A percentile compares a stretch with the other conserved stretches of the same genome.
These are phyloP conservation scores for Meiosimyza decipiens DNA, from an alignment of 2,888 invertebrate genomes.

Conservation along the genomic window DNA sequence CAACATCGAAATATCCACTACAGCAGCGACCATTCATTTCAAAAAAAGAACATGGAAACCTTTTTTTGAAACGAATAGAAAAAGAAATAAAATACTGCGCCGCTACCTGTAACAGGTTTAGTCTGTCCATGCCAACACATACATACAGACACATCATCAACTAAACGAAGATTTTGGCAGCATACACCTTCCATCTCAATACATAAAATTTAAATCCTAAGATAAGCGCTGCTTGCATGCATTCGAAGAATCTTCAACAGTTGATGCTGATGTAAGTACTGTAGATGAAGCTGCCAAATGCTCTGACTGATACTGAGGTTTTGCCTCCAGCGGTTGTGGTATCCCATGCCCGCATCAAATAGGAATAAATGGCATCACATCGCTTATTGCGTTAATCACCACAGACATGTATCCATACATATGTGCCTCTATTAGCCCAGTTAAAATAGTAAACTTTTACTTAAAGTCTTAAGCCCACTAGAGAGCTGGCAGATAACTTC, in stretches of 20 bases:
- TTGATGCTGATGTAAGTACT: not conserved
- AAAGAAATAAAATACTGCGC: constrained; percentile 42
- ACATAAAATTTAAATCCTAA: constrained; percentile 22
- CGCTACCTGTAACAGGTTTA: constrained; percentile 64
- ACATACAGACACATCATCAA: not conserved
- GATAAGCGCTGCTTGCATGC: not conserved
- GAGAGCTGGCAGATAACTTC: no score
- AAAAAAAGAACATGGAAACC: constrained; percentile 10
- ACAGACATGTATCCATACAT: no score
- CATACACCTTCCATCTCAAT: not conserved
- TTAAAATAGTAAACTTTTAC: no score
- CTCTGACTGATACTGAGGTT: constrained; percentile 7
- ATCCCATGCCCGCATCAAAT: no score
- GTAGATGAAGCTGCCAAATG: not conserved
- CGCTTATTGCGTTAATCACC: no score
- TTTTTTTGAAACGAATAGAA: constrained; percentile 17
- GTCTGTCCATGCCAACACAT: constrained; percentile 11
- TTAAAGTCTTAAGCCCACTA: no score
- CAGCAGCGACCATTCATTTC: not conserved
- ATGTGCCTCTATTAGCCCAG: no score
- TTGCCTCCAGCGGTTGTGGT: constrained; percentile 7
- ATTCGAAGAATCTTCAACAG: not conserved
- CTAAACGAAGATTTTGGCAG: not conserved
- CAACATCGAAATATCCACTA: constrained; percentile 8
- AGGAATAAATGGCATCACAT: no score